Percentiles rank a stretch among this genome's conserved stretches.
Evolutionary conservation across 2,888 invertebrate species (phyloP).

Genomic region (Oscheius myriophilus): DNA sequence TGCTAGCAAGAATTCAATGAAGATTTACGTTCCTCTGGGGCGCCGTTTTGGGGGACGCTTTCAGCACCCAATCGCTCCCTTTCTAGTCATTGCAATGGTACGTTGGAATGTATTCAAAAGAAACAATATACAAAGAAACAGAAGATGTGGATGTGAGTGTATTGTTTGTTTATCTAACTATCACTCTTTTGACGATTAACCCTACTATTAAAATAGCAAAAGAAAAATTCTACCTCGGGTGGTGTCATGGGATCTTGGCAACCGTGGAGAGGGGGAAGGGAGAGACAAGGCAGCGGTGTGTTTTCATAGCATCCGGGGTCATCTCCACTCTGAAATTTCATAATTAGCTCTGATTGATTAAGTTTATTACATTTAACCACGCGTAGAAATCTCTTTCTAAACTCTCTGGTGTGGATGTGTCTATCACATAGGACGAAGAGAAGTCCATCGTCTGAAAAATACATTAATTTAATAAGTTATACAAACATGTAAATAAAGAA

Average conservation of each 20-base stretch:
- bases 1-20: too few relatives aligned
- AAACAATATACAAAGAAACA: too few relatives aligned
- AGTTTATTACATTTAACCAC: constrained; percentile 50
- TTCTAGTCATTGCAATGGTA: too few relatives aligned
- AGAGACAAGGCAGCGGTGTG: constrained; percentile 9
- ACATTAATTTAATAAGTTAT: background rate
- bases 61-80: too few relatives aligned
- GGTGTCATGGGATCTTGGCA: constrained; percentile 23
- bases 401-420: constrained; percentile 65
- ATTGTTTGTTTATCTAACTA: too few relatives aligned
- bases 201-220: too few relatives aligned
- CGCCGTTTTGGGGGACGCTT: too few relatives aligned
- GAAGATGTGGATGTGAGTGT: too few relatives aligned
- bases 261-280: constrained; percentile 23
- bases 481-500: background rate
- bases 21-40: too few relatives aligned
- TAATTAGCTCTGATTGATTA: background rate
- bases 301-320: constrained; percentile 20
- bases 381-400: constrained; percentile 67
- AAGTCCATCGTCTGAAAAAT: constrained; percentile 23
- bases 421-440: constrained; percentile 50
- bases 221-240: constrained; percentile 6
- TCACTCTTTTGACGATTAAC: too few relatives aligned
- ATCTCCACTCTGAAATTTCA: constrained; percentile 5
- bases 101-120: too few relatives aligned